Conservation (phyloP, 2,113 vertebrate genomes). For the Ameiurus melas region DNA sequence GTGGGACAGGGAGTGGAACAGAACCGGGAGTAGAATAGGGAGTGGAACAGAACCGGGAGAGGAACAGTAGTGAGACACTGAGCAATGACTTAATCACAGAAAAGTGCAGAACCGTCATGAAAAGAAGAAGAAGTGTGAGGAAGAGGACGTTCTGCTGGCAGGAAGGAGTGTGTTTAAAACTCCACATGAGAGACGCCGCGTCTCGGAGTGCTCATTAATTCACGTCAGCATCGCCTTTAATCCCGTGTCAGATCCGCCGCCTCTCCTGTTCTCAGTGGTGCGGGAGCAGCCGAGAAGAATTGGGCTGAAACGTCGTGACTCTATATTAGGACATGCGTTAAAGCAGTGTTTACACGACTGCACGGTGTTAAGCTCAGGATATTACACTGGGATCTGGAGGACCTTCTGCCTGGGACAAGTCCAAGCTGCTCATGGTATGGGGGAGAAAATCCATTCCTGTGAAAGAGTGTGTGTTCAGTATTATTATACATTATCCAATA, state of each 20-base stretch:
- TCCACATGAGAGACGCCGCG: too few species aligned
- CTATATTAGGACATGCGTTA: slow-evolving; percentile 30
- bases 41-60: not conserved
- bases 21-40: not conserved
- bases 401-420: not conserved
- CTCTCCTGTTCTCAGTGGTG: not conserved
- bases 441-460: not conserved
- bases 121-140: not conserved
- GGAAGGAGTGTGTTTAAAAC: not conserved
- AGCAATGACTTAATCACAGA: not conserved
- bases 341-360: slow-evolving; percentile 20
- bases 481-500: not conserved
- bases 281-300: not conserved
- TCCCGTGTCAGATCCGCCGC: not conserved
- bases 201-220: not conserved
- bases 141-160: not conserved
- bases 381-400: not conserved
- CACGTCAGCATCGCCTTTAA: not conserved
- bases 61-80: not conserved
- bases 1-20: not conserved
- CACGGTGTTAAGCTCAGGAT: not conserved
- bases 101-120: not conserved
- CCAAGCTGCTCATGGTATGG: not conserved
- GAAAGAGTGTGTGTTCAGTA: not conserved
- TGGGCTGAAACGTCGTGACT: not conserved